phyloP scores from a whole-genome alignment of 2,113 vertebrate species.

The Corythoichthys intestinalis region DNA sequence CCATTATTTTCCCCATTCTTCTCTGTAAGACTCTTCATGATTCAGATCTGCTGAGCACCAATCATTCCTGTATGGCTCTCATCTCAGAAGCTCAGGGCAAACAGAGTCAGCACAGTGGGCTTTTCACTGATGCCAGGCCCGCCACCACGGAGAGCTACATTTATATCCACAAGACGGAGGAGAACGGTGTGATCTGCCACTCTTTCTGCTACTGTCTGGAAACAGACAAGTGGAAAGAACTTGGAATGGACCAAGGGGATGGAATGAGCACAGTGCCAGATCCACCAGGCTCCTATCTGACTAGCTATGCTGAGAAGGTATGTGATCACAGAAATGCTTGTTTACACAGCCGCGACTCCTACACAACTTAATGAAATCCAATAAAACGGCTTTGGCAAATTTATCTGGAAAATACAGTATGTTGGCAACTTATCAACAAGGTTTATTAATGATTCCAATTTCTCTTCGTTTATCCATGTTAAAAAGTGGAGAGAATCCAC shows the following conservation, averaged over 20 bases:
- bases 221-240: slow-evolving; percentile 84
- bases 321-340: background rate
- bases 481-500: background rate
- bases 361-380: background rate
- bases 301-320: slow-evolving; percentile 86
- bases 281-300: slow-evolving; percentile 86
- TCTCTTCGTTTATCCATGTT: background rate
- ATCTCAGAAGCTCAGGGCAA: slow-evolving; percentile 74
- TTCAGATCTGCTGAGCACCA: slow-evolving; percentile 74
- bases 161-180: slow-evolving; percentile 94
- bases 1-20: background rate
- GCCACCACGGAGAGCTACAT: slow-evolving; percentile 92
- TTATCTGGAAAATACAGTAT: background rate
- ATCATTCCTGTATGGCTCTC: slow-evolving; percentile 70
- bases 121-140: slow-evolving; percentile 86
- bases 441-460: background rate
- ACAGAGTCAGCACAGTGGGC: slow-evolving; percentile 74
- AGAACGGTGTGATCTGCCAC: slow-evolving; percentile 77
- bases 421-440: background rate
- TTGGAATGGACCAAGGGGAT: slow-evolving; percentile 65
- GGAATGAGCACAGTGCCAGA: slow-evolving; percentile 67
- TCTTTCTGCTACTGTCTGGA: slow-evolving; percentile 92
- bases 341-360: background rate
- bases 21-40: slow-evolving; percentile 66
- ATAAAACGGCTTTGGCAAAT: background rate